Percentiles rank a stretch among this genome's conserved stretches.
These are phyloP conservation scores for Cepaea nemoralis DNA, from an alignment of 1,140 invertebrate genomes.

Conservation along the genomic window DNA sequence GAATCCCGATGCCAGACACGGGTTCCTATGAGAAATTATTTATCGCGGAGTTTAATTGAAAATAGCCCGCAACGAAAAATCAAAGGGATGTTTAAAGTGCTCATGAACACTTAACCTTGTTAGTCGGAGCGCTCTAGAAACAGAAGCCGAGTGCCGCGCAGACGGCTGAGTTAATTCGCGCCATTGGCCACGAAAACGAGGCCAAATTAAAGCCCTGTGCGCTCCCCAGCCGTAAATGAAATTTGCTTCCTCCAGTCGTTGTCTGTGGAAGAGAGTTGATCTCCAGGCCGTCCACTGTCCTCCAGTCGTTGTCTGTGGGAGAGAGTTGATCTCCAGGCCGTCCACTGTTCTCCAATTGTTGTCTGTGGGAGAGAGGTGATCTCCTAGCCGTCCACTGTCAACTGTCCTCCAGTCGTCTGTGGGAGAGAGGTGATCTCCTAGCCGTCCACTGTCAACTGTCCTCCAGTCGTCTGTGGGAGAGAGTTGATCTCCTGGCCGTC, in stretches of 20 bases:
- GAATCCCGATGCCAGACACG: constrained; percentile 29
- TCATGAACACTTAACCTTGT: constrained; percentile 37
- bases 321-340: too few species aligned
- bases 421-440: too few species aligned
- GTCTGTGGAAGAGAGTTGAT: neutral
- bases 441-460: too few species aligned
- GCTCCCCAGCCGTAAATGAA: constrained; percentile 22
- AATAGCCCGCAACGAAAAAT: constrained; percentile 35
- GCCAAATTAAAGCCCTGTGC: constrained; percentile 33
- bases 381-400: too few species aligned
- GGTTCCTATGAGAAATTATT: constrained; percentile 36
- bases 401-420: too few species aligned
- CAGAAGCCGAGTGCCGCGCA: constrained; percentile 29
- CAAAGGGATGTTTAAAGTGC: constrained; percentile 36
- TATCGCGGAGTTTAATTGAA: constrained; percentile 37
- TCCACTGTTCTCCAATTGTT: too few species aligned
- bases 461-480: too few species aligned
- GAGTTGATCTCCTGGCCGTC: too few species aligned
- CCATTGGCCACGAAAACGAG: constrained; percentile 37
- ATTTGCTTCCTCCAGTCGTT: constrained; percentile 21
- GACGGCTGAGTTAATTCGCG: constrained; percentile 40
- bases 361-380: too few species aligned
- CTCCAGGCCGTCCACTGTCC: neutral
- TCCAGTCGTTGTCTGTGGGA: too few species aligned
- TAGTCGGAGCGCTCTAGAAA: constrained; percentile 26